Percentiles rank a stretch among this genome's conserved stretches.
phyloP scores from a whole-genome alignment of 35 echinoderm and acorn worm genomes.

The Eucidaris tribuloides region DNA sequence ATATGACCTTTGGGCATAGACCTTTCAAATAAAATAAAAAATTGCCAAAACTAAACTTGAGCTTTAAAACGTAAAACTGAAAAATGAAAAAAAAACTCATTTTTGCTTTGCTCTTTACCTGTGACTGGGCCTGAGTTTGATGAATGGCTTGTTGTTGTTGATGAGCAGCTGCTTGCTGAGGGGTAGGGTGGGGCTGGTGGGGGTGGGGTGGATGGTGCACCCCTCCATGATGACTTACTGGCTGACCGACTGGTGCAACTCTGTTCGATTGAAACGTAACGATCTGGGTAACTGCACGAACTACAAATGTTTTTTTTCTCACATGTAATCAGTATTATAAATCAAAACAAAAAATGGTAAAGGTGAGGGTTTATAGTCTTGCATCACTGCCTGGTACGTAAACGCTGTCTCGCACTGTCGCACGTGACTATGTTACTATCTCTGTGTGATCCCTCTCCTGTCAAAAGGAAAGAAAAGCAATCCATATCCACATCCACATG shows the following conservation, averaged over 20 bases:
- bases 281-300: neutral
- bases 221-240: constrained; percentile 61
- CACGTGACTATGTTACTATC: no score
- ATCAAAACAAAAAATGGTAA: neutral
- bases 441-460: neutral
- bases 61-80: no score
- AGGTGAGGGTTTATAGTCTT: no score
- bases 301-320: no score
- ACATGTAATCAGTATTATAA: neutral
- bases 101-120: constrained; percentile 11
- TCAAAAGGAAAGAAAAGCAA: no score
- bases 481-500: no score
- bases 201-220: constrained; percentile 58
- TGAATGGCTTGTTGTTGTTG: constrained; percentile 77
- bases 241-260: constrained; percentile 50
- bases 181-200: constrained; percentile 1
- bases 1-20: no score
- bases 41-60: no score
- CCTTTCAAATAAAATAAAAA: no score
- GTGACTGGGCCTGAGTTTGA: constrained; percentile 66
- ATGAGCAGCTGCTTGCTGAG: constrained; percentile 11
- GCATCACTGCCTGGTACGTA: neutral
- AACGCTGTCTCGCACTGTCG: neutral
- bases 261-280: neutral
- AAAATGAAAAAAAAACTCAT: neutral